Percentiles rank a stretch among this genome's conserved stretches.
Evolutionary conservation across 2,797 vertebrate species (phyloP).

Genomic region (Gymnoscopelus microlampas): DNA sequence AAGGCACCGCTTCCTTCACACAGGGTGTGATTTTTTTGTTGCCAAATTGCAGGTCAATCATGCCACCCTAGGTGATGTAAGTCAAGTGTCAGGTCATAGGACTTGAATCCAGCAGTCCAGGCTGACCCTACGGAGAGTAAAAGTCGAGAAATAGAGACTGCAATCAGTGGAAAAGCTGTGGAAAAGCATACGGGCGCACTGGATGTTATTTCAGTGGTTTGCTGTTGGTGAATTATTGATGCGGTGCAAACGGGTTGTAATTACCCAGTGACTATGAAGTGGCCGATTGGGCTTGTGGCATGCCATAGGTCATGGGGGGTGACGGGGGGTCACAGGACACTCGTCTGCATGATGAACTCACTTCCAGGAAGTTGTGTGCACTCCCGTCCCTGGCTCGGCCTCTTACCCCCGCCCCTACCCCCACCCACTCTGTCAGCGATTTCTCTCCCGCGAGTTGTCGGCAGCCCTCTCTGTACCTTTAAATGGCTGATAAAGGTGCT

Average conservation of each 20-base stretch:
- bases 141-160: constrained; percentile 34
- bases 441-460: constrained; percentile 60
- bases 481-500: constrained; percentile 76
- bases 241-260: constrained; percentile 70
- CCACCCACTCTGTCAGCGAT: constrained; percentile 58
- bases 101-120: constrained; percentile 38
- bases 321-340: constrained; percentile 38
- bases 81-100: constrained; percentile 39
- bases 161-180: constrained; percentile 52
- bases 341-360: constrained; percentile 38
- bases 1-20: too few relatives aligned
- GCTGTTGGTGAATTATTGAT: constrained; percentile 71
- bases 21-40: too few relatives aligned
- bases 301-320: constrained; percentile 46
- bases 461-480: constrained; percentile 66
- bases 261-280: constrained; percentile 62
- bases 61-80: constrained; percentile 27
- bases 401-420: constrained; percentile 13
- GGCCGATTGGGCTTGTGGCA: constrained; percentile 42
- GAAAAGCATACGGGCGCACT: constrained; percentile 59
- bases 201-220: constrained; percentile 65
- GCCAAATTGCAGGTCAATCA: constrained; percentile 49
- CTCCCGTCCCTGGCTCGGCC: constrained; percentile 17
- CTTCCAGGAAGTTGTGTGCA: constrained; percentile 63
- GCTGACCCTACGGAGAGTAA: constrained; percentile 46